phyloP scores from a whole-genome alignment of 2,888 invertebrate genomes.

The Bibio marci region DNA sequence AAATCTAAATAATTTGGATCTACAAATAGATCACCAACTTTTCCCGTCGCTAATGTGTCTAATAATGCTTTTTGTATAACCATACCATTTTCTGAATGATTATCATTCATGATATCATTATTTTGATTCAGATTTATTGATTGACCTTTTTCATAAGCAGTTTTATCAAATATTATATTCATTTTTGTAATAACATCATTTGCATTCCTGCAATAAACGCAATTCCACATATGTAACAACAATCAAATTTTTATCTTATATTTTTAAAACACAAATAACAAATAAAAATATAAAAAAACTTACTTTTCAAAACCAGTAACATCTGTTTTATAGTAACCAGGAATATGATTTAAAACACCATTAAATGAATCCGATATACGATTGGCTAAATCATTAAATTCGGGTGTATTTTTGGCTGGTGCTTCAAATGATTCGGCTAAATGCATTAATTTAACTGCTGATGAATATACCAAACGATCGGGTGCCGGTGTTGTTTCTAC shows the following conservation, averaged over 20 bases:
- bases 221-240: slow-evolving; percentile 7
- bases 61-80: slow-evolving; percentile 39
- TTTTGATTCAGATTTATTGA: slow-evolving; percentile 22
- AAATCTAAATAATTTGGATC: slow-evolving; percentile 67
- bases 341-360: slow-evolving; percentile 39
- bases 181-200: slow-evolving; percentile 60
- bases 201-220: slow-evolving; percentile 30
- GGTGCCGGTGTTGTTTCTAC: slow-evolving; percentile 37
- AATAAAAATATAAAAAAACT: slow-evolving; percentile 20
- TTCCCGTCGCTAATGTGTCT: slow-evolving; percentile 53
- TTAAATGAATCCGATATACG: slow-evolving; percentile 46
- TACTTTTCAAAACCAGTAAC: slow-evolving; percentile 56
- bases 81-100: slow-evolving; percentile 16
- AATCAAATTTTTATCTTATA: background rate
- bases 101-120: slow-evolving; percentile 11
- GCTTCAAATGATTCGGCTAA: slow-evolving; percentile 60
- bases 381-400: slow-evolving; percentile 53
- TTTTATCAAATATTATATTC: slow-evolving; percentile 57
- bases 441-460: slow-evolving; percentile 56
- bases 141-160: slow-evolving; percentile 40
- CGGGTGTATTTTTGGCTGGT: slow-evolving; percentile 51
- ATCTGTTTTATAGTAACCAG: slow-evolving; percentile 54
- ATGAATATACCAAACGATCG: slow-evolving; percentile 47
- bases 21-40: slow-evolving; percentile 60
- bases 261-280: background rate